These are phyloP conservation scores for Electrona antarctica DNA, from an alignment of 2,113 vertebrate genomes.

Conservation along the genomic window DNA sequence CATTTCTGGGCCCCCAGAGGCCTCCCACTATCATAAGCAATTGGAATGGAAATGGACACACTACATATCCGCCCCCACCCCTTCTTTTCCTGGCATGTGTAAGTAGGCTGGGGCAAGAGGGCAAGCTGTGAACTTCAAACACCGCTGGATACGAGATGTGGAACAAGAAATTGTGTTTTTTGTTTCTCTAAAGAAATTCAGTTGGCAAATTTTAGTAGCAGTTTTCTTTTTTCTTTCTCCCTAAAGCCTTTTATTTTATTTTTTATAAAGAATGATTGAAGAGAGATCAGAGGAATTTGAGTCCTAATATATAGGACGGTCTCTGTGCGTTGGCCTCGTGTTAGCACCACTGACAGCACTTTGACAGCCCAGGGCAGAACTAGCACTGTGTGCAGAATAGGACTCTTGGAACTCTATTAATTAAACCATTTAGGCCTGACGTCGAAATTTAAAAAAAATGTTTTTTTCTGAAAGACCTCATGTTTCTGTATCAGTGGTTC, in stretches of 20 bases:
- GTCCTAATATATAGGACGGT: constrained; percentile 44
- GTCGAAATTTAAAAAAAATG: too few relatives aligned
- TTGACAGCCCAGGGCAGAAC: constrained; percentile 50
- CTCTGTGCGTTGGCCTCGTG: constrained; percentile 14
- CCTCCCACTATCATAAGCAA: constrained; percentile 69
- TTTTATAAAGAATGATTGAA: constrained; percentile 39
- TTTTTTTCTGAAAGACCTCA: too few relatives aligned
- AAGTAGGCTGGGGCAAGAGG: constrained; percentile 66
- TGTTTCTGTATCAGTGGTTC: too few relatives aligned
- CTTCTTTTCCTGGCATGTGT: constrained; percentile 43
- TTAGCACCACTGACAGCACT: constrained; percentile 39
- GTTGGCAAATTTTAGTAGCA: constrained; percentile 45
- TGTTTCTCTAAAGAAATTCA: constrained; percentile 55
- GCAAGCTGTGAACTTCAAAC: constrained; percentile 68
- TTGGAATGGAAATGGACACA: constrained; percentile 67
- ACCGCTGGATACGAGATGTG: constrained; percentile 38
- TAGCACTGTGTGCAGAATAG: constrained; percentile 45
- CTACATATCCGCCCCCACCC: constrained; percentile 24
- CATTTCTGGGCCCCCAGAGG: constrained; percentile 64
- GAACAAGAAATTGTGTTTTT: constrained; percentile 47
- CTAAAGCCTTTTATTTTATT: constrained; percentile 19
- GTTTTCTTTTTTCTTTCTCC: constrained; percentile 4
- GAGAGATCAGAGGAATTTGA: constrained; percentile 53
- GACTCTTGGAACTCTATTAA: constrained; percentile 36
- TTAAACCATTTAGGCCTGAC: too few relatives aligned